Conservation (phyloP, 2,888 invertebrate genomes). For the Dolomedes plantarius region DNA sequence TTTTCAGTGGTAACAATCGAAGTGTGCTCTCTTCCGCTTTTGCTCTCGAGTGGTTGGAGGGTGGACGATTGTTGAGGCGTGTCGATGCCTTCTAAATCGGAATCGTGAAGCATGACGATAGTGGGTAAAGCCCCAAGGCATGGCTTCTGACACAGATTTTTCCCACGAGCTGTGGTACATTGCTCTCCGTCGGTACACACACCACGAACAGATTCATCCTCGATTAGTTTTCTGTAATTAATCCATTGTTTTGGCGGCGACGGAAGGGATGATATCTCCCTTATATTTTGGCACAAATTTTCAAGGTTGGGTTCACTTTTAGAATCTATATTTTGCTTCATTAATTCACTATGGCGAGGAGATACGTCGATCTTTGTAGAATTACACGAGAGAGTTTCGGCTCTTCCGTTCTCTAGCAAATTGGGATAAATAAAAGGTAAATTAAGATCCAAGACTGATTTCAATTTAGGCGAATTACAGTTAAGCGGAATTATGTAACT, state of each 20-base stretch:
- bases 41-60: neutral
- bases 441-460: constrained; percentile 5
- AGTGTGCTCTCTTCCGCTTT: constrained; percentile 5
- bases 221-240: neutral
- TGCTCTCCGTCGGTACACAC: neutral
- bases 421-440: neutral
- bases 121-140: constrained; percentile 28
- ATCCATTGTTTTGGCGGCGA: constrained; percentile 4
- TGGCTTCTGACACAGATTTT: constrained; percentile 37
- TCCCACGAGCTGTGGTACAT: constrained; percentile 23
- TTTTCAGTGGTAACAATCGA: neutral
- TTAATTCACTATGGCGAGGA: neutral
- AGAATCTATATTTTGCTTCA: neutral
- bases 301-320: neutral
- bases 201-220: neutral
- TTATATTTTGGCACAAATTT: neutral
- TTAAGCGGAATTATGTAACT: neutral
- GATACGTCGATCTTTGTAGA: neutral
- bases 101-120: constrained; percentile 37
- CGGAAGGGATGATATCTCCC: neutral
- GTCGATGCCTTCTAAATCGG: constrained; percentile 51
- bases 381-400: neutral
- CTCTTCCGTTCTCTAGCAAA: neutral
- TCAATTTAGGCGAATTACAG: neutral
- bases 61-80: constrained; percentile 31